Conservation (phyloP, 1,140 invertebrate species). For the Diachasma alloeum region DNA sequence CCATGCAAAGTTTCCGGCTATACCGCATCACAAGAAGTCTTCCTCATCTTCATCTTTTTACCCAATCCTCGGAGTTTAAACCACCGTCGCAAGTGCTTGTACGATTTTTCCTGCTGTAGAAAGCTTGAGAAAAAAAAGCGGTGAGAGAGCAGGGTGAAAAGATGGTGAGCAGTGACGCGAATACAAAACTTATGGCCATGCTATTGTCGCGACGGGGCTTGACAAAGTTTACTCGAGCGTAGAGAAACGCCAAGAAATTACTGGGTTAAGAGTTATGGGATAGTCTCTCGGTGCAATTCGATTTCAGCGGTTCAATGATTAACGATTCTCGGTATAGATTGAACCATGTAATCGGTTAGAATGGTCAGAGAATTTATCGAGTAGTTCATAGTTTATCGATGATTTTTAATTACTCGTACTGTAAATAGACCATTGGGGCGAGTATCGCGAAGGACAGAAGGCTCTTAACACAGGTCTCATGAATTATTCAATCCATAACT, state of each 20-base stretch:
- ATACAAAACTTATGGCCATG: constrained; percentile 1
- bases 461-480: background rate
- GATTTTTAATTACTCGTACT: background rate
- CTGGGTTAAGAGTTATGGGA: background rate
- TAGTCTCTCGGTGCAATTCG: background rate
- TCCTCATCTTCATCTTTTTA: background rate
- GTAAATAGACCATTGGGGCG: too few relatives aligned
- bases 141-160: background rate
- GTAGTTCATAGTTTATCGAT: background rate
- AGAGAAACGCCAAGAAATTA: constrained; percentile 1
- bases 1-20: too few relatives aligned
- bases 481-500: background rate
- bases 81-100: background rate
- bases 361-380: background rate
- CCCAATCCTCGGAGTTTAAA: background rate
- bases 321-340: background rate
- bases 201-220: background rate
- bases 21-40: background rate
- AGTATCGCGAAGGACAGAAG: background rate
- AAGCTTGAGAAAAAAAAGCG: background rate
- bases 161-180: constrained; percentile 5
- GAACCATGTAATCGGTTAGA: background rate
- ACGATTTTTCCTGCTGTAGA: background rate
- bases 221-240: constrained; percentile 4
- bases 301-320: constrained; percentile 5